A percentile compares a stretch with the other conserved stretches of the same genome.
These are phyloP conservation scores for Noctua fimbriata DNA, from an alignment of 2,888 invertebrate species.

Conservation along the genomic window DNA sequence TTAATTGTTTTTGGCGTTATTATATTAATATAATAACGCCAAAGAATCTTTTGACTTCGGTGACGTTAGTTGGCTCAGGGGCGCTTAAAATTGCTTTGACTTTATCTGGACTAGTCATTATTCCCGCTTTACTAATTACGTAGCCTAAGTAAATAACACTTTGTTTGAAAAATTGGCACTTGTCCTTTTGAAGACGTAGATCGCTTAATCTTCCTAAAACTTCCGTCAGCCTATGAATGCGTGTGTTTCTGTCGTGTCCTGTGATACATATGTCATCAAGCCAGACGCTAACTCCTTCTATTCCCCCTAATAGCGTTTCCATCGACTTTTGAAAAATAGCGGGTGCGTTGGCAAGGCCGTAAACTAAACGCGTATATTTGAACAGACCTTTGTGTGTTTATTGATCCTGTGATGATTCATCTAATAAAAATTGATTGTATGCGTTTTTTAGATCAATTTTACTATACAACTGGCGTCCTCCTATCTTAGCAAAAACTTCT, in stretches of 20 bases:
- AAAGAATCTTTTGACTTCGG: slow-evolving; percentile 20
- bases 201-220: slow-evolving; percentile 15
- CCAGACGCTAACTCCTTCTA: slow-evolving; percentile 17
- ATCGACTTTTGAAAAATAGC: not conserved
- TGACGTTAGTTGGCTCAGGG: slow-evolving; percentile 8
- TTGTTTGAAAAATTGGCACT: slow-evolving; percentile 1
- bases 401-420: not conserved
- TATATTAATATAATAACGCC: too few species aligned
- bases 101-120: slow-evolving; percentile 5
- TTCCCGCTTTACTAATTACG: slow-evolving; percentile 7
- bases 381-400: slow-evolving; percentile 9
- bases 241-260: not conserved
- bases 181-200: slow-evolving; percentile 15
- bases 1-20: too few species aligned
- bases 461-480: too few species aligned
- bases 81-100: slow-evolving; percentile 18
- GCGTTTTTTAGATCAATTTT: too few species aligned
- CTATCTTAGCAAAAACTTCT: too few species aligned
- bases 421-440: too few species aligned
- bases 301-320: not conserved
- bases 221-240: not conserved
- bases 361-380: not conserved
- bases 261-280: slow-evolving; percentile 19
- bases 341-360: not conserved
- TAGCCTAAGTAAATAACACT: slow-evolving; percentile 8